Base-by-base conservation (phyloP, 2,797 vertebrate genomes). In the Perodicticus potto region DNA sequence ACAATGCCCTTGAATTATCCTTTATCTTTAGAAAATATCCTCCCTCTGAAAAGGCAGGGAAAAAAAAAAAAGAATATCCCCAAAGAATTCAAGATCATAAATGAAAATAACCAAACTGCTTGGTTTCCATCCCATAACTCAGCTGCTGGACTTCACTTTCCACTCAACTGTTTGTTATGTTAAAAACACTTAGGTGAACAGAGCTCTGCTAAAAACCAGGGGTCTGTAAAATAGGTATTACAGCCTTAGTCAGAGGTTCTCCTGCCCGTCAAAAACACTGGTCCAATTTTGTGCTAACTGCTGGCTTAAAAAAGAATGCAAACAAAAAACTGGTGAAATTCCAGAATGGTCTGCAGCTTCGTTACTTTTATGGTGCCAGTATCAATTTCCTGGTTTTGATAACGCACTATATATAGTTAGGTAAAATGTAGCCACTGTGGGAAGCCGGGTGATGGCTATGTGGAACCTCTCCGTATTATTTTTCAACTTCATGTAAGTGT, bases 41-140 rank as follows among this genome's bases (percentile, higher is more conserved):
- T 94, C 80, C 80, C 85, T 96, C 86, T 73, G 37, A 78, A 92
- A 93, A 95, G 74, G 73, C 92, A 95, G 86, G 91, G 65, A 19
- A 34, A 69, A 83, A 84, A 92, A 82, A 77, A 76, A 57, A 45
- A 87, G 77, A 89, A 82, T 10, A 78, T 65, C 81, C 91, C 70
- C 55, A 82, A 84, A 86, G 85, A 85, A 73, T 95, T 93, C 96
- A 90, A 93, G 86, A 53, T 16, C 70, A 14, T 89, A 83, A 90
- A 53, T 45, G 80, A 91, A 93, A 96, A 90, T 45, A 92, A 86
- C 23, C 67, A 40, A 69, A 77, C 32, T 45, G 63, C 43, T 83
- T 40, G 65, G 88, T 49, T 73, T 65, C 37, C 27, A n/a, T 10
- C 77, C 88, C 37, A 1, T 40, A 49, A 81, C 69, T 95, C 49